Percentiles rank a stretch among this genome's conserved stretches.
phyloP scores from a whole-genome alignment of 1,140 invertebrate genomes.

The Mercenaria mercenaria region DNA sequence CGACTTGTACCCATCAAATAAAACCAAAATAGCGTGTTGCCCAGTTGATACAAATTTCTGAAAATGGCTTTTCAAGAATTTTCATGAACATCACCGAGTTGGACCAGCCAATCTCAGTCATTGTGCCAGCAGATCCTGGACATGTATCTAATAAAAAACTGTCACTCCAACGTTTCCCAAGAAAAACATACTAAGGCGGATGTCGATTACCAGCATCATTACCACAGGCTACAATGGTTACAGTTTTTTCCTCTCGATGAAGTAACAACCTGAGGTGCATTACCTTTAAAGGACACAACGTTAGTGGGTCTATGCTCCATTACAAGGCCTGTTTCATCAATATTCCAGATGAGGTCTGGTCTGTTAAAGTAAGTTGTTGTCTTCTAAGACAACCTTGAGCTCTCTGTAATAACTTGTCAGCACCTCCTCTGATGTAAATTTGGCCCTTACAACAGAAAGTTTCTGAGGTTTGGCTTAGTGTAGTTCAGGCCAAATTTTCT shows the following conservation, averaged over 20 bases:
- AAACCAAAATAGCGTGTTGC: too few species aligned
- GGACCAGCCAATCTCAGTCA: too few species aligned
- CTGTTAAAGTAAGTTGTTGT: not conserved
- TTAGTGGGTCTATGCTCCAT: slow-evolving; percentile 40
- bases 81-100: not conserved
- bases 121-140: slow-evolving; percentile 16
- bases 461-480: slow-evolving; percentile 95
- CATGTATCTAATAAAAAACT: slow-evolving; percentile 1
- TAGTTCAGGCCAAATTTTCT: too few species aligned
- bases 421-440: slow-evolving; percentile 36
- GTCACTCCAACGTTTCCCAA: slow-evolving; percentile 21
- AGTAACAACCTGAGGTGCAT: slow-evolving; percentile 9
- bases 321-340: slow-evolving; percentile 36
- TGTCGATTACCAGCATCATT: slow-evolving; percentile 19
- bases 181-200: slow-evolving; percentile 46
- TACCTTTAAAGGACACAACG: slow-evolving; percentile 15
- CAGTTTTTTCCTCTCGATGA: slow-evolving; percentile 84
- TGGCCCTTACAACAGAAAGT: slow-evolving; percentile 86
- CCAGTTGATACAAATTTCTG: slow-evolving; percentile 2
- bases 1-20: too few species aligned
- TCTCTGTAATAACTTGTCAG: slow-evolving; percentile 77
- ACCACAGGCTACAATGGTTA: slow-evolving; percentile 81
- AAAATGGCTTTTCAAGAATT: slow-evolving; percentile 22
- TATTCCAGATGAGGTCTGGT: slow-evolving; percentile 55
- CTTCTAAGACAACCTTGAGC: slow-evolving; percentile 51